Evolutionary conservation across 2,888 invertebrate genomes (phyloP), one percentile per base, ranked within the genome.

Genomic region (Heliconius charithonia): DNA sequence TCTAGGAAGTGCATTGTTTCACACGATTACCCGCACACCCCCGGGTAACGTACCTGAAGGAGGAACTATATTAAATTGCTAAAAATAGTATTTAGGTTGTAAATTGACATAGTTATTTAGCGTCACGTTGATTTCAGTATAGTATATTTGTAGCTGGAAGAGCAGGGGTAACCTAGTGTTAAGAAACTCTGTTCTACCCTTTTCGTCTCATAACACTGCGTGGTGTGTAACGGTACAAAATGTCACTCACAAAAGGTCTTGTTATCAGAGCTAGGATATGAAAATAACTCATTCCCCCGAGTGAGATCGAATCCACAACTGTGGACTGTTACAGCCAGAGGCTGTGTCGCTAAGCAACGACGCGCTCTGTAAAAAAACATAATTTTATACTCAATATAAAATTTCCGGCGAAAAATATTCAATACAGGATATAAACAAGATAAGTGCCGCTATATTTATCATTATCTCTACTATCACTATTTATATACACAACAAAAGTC

Each of bases 1-100:
- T 90, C 85, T 77, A 79, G 88, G 90, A 89, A 85, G 84, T 51
- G 78, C 79, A 84, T 88, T 89, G 90, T 89, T 87, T 88, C 86
- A 85, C 84, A 29, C 85, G 84, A 87, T 86, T 86, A 86, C 83
- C 82, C 83, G 80, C 81, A 73, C 51, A 66, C 76, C 82, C 77
- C 75, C 41, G 29, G 63, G 62, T 74, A 45, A 63, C 19, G 19
- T 65, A 74, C 74, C 74, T 29, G 63, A 25, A 16, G 41, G 4
- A 45, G 9, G 7, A 29, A 10, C 1, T 66, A 9, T 19, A 66
- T 19, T 22, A 66, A 65, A 65, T 27, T 2, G 16, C 16, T 65
- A 29, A 16, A 65, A 29, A 29, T 22, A 56, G 7, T 9, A 7
- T 56, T 56, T 56, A 56, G 1, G 16, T 22, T 56, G 9, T 56